These are phyloP conservation scores for Camponotus pennsylvanicus DNA, from an alignment of 1,140 invertebrate genomes.

Conservation along the genomic window DNA sequence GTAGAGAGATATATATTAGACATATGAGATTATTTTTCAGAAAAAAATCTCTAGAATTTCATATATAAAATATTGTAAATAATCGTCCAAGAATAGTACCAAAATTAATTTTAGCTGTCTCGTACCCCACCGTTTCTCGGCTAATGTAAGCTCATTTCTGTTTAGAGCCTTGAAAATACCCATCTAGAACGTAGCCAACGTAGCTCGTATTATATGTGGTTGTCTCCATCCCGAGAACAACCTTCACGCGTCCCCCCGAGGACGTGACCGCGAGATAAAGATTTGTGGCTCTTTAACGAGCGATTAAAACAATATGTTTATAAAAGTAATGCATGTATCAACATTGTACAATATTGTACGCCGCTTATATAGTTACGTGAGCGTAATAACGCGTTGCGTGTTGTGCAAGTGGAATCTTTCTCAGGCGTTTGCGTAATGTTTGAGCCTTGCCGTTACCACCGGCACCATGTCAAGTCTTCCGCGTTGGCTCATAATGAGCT, in stretches of 20 bases:
- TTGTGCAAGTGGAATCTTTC: constrained; percentile 62
- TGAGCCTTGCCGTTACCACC: neutral
- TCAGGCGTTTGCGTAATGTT: constrained; percentile 55
- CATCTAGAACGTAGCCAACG: neutral
- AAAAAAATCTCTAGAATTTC: neutral
- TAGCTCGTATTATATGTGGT: neutral
- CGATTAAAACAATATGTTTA: neutral
- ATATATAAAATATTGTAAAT: neutral
- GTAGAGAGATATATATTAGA: too few species aligned
- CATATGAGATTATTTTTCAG: neutral
- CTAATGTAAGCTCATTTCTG: neutral
- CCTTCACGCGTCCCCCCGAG: neutral
- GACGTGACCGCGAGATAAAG: constrained; percentile 29
- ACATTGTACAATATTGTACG: neutral
- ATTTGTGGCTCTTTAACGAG: constrained; percentile 21
- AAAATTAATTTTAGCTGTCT: neutral
- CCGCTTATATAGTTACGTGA: constrained; percentile 49
- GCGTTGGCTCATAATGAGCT: constrained; percentile 54
- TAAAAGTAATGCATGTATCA: constrained; percentile 1
- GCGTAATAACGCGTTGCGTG: constrained; percentile 45
- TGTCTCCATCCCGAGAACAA: neutral
- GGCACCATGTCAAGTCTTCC: constrained; percentile 40
- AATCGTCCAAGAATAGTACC: neutral
- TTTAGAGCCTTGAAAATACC: constrained; percentile 29
- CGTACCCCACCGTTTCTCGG: neutral